Conservation (phyloP, 2,888 invertebrate genomes). For the Blastobasis lacticolella region DNA sequence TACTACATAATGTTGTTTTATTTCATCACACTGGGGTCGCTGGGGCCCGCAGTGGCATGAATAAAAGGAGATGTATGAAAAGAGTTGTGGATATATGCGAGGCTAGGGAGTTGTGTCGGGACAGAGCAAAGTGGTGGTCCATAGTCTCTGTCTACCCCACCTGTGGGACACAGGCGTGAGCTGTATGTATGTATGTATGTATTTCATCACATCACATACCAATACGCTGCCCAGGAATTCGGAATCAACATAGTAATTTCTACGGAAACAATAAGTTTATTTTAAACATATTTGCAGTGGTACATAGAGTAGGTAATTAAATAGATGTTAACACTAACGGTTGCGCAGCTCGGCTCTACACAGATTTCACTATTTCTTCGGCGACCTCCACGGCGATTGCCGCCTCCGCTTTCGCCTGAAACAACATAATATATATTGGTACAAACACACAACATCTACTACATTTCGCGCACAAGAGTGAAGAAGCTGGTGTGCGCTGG, state of each 20-base stretch:
- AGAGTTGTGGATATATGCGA: no score
- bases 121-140: no score
- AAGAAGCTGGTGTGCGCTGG: no score
- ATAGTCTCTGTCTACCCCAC: no score
- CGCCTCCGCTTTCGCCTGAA: constrained; percentile 89
- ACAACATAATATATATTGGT: constrained; percentile 12
- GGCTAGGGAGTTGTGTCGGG: no score
- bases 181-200: neutral
- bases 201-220: neutral
- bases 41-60: no score
- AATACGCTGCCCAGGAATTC: neutral
- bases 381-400: constrained; percentile 95
- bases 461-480: no score
- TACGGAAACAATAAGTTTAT: constrained; percentile 40
- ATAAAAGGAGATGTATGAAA: no score
- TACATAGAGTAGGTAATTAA: constrained; percentile 32
- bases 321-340: constrained; percentile 41
- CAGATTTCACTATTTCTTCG: constrained; percentile 88
- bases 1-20: constrained; percentile 14
- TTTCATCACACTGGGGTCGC: constrained; percentile 1
- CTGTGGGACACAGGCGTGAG: no score
- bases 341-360: constrained; percentile 29
- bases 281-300: no score
- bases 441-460: no score
- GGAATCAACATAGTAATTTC: constrained; percentile 20